Conservation (phyloP, 1,140 invertebrate genomes). For the Aphis gossypii region DNA sequence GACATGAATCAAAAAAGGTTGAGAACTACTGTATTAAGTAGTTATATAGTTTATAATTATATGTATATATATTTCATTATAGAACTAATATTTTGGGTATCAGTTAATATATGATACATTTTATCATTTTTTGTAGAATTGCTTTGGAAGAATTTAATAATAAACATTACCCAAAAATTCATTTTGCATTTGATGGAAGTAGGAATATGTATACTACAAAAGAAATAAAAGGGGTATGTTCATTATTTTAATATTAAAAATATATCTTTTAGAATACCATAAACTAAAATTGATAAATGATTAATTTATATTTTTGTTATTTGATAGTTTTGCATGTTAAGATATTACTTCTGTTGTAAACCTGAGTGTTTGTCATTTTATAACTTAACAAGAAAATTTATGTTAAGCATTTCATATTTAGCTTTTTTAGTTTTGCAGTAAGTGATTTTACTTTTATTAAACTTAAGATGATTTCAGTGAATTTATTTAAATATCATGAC, state of each 20-base stretch:
- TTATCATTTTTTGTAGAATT: constrained; percentile 58
- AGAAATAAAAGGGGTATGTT: constrained; percentile 62
- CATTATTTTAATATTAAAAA: not conserved
- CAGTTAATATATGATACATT: not conserved
- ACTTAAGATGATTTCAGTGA: too few relatives aligned
- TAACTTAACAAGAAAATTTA: too few relatives aligned
- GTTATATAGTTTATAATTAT: too few relatives aligned
- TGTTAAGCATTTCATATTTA: too few relatives aligned
- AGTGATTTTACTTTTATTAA: too few relatives aligned
- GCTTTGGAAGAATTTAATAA: constrained; percentile 63
- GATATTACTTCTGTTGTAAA: too few relatives aligned
- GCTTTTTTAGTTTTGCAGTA: too few relatives aligned
- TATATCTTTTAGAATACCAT: not conserved
- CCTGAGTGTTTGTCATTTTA: too few relatives aligned
- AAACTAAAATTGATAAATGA: not conserved
- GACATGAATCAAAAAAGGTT: too few relatives aligned
- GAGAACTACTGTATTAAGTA: too few relatives aligned
- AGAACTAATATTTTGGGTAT: not conserved
- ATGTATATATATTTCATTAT: not conserved
- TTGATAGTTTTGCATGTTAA: not conserved
- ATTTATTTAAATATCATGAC: too few relatives aligned
- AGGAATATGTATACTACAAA: constrained; percentile 70
- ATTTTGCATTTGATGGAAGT: constrained; percentile 77
- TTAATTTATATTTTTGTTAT: not conserved
- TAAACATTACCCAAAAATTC: constrained; percentile 62